phyloP scores from a whole-genome alignment of 2,797 vertebrate species.

The Acropternis orthonyx region DNA sequence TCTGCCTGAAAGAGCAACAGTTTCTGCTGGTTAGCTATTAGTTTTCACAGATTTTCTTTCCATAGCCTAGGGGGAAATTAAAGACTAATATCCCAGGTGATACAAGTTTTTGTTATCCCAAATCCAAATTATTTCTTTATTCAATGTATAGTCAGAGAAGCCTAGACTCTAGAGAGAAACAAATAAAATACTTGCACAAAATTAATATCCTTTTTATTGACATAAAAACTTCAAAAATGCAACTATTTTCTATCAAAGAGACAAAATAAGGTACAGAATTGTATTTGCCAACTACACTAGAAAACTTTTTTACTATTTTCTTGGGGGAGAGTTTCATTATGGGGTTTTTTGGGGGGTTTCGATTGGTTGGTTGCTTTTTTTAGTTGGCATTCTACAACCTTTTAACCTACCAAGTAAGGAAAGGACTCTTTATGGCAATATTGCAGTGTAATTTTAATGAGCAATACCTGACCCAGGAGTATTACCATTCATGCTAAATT shows the following conservation, averaged over 20 bases:
- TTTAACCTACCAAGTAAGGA: not conserved
- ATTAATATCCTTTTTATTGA: not conserved
- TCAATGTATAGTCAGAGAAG: not conserved
- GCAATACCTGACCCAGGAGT: not conserved
- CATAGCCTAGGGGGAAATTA: not conserved
- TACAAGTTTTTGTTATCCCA: not conserved
- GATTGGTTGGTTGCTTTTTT: not conserved
- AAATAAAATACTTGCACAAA: not conserved
- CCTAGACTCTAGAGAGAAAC: not conserved
- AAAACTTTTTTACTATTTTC: not conserved
- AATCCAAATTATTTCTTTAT: not conserved
- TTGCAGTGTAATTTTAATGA: not conserved
- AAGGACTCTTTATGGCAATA: not conserved
- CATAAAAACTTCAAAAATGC: not conserved
- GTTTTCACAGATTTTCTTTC: not conserved
- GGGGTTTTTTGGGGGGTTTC: too few species aligned
- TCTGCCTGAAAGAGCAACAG: not conserved
- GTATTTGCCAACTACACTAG: not conserved
- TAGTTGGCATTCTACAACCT: not conserved
- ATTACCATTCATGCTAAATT: not conserved
- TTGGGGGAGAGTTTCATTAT: too few species aligned
- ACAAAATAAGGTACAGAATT: not conserved
- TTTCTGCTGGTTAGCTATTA: not conserved
- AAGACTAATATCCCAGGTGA: not conserved
- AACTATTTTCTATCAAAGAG: not conserved